Percentiles rank a stretch among this genome's conserved stretches.
Evolutionary conservation across 2,113 vertebrate species (phyloP).

Genomic region (Hydrolagus affinis): DNA sequence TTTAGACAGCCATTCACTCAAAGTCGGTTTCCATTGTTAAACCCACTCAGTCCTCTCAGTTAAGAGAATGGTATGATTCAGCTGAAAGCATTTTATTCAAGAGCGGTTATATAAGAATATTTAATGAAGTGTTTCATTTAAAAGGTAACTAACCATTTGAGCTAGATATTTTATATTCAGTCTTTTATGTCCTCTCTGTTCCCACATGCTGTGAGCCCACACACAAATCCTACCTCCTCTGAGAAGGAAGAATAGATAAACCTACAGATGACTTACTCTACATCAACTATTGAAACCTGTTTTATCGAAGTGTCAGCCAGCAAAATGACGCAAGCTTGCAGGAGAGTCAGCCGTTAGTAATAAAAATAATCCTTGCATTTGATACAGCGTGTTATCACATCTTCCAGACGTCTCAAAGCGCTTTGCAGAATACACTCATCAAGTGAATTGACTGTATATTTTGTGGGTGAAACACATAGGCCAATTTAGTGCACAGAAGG

Average conservation of each 20-base stretch:
- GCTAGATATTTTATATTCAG: neutral
- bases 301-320: neutral
- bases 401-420: too few relatives aligned
- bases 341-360: neutral
- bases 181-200: neutral
- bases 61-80: neutral
- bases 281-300: neutral
- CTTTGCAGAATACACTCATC: too few relatives aligned
- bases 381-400: too few relatives aligned
- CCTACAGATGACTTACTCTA: neutral
- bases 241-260: neutral
- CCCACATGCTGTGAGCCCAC: neutral
- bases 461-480: too few relatives aligned
- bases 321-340: neutral
- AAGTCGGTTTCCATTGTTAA: neutral
- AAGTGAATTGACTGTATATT: too few relatives aligned
- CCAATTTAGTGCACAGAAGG: too few relatives aligned
- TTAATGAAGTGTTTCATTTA: neutral
- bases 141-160: neutral
- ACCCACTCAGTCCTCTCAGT: constrained; percentile 15
- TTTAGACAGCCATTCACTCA: neutral
- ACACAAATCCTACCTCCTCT: neutral
- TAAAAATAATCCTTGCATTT: too few relatives aligned
- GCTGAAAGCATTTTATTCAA: neutral
- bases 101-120: constrained; percentile 25